These are phyloP conservation scores for Brachymystax lenok DNA, from an alignment of 2,797 vertebrate genomes.

Conservation along the genomic window DNA sequence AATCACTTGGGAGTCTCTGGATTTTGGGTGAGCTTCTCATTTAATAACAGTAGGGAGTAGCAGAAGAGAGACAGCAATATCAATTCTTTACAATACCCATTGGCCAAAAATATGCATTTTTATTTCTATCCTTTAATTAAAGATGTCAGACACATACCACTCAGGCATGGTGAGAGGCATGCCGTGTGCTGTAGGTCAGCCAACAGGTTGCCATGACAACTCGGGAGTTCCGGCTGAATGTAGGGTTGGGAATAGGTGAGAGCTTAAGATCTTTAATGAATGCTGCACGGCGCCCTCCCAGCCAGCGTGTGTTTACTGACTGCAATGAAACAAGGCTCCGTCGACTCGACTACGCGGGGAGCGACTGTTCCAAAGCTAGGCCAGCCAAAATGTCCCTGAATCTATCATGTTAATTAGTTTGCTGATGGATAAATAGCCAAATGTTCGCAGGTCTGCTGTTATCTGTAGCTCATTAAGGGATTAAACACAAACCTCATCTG, in stretches of 20 bases:
- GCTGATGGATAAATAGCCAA: slow-evolving; percentile 26
- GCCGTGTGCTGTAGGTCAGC: slow-evolving; percentile 49
- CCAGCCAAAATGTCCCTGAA: slow-evolving; percentile 34
- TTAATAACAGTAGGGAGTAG: background rate
- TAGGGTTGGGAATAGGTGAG: slow-evolving; percentile 60
- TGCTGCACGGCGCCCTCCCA: slow-evolving; percentile 45
- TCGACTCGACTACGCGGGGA: slow-evolving; percentile 15
- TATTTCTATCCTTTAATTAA: slow-evolving; percentile 58
- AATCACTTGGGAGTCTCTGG: too few species aligned
- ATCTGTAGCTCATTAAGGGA: slow-evolving; percentile 28
- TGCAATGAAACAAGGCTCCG: slow-evolving; percentile 33
- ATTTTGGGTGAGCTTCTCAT: background rate
- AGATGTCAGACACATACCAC: slow-evolving; percentile 57
- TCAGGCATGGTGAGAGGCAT: slow-evolving; percentile 42
- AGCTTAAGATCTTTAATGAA: slow-evolving; percentile 68
- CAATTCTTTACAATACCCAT: slow-evolving; percentile 20
- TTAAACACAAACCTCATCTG: slow-evolving; percentile 10
- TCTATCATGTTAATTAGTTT: slow-evolving; percentile 43
- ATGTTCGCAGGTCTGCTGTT: slow-evolving; percentile 10
- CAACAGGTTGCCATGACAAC: slow-evolving; percentile 69
- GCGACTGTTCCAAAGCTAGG: slow-evolving; percentile 42
- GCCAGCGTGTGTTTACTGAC: slow-evolving; percentile 55
- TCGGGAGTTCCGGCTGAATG: slow-evolving; percentile 42
- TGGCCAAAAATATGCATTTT: slow-evolving; percentile 36
- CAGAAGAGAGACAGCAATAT: background rate